Evolutionary conservation across 2,888 invertebrate genomes (phyloP).

Genomic region (Noctua fimbriata): DNA sequence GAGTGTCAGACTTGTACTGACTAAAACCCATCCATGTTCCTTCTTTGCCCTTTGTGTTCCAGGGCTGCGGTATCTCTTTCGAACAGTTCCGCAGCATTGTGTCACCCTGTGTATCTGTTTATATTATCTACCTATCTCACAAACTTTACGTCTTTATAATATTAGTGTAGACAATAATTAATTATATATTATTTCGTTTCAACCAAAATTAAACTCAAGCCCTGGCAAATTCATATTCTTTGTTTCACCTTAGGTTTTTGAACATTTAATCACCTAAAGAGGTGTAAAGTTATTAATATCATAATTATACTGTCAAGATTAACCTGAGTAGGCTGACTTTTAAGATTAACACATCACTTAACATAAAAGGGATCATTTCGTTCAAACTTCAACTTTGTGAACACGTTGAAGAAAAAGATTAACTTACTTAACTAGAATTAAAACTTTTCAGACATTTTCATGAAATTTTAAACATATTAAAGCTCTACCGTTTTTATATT

Average conservation of each 20-base stretch:
- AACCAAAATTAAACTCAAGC: neutral
- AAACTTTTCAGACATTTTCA: conserved; percentile 23
- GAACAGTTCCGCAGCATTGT: too few relatives aligned
- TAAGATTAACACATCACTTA: conserved; percentile 19
- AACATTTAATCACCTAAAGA: neutral
- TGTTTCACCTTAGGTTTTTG: neutral
- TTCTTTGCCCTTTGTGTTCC: too few relatives aligned
- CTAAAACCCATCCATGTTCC: too few relatives aligned
- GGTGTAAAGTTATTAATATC: neutral
- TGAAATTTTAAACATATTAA: conserved; percentile 2
- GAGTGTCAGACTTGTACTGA: too few relatives aligned
- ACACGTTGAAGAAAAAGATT: conserved; percentile 2
- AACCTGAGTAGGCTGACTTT: neutral
- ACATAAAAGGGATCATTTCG: conserved; percentile 5
- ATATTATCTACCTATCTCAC: neutral
- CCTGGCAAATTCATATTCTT: neutral
- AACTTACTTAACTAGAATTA: neutral
- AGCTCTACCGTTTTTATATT: neutral
- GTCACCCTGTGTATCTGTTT: too few relatives aligned
- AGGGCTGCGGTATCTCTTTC: too few relatives aligned
- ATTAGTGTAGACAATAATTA: neutral
- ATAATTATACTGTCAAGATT: conserved; percentile 1
- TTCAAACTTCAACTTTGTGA: conserved; percentile 11
- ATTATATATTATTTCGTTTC: neutral
- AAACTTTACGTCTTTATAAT: neutral